These are phyloP conservation scores for Arge pagana DNA, from an alignment of 2,888 invertebrate species.

Conservation along the genomic window DNA sequence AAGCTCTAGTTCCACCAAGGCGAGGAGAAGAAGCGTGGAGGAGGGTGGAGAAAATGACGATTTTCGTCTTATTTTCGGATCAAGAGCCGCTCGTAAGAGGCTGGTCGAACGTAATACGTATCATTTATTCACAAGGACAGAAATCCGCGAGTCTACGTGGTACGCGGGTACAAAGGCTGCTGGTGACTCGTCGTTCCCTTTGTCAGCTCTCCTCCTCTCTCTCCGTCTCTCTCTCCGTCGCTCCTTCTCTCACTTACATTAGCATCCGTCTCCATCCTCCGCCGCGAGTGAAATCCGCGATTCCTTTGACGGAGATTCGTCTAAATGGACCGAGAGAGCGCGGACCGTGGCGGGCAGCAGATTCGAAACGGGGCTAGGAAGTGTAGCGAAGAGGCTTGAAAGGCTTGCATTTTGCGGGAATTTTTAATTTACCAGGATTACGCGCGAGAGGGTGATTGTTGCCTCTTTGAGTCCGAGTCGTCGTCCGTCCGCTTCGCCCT, in stretches of 20 bases:
- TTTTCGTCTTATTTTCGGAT: too few species aligned
- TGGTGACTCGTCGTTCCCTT: background rate
- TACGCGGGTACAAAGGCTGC: slow-evolving; percentile 5
- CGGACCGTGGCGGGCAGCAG: slow-evolving; percentile 10
- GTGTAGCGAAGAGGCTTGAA: slow-evolving; percentile 25
- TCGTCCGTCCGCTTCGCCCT: slow-evolving; percentile 2
- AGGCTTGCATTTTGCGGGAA: slow-evolving; percentile 39
- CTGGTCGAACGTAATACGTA: slow-evolving; percentile 56
- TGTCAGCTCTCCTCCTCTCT: background rate
- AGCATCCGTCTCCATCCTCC: slow-evolving; percentile 11
- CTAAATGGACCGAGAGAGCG: slow-evolving; percentile 50
- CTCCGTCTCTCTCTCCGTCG: background rate
- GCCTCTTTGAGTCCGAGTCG: slow-evolving; percentile 16
- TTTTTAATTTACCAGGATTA: slow-evolving; percentile 57
- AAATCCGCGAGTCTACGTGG: slow-evolving; percentile 41
- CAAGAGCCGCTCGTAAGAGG: too few species aligned
- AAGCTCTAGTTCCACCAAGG: too few species aligned
- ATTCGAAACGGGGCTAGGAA: slow-evolving; percentile 32
- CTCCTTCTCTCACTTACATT: background rate
- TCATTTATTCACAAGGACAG: slow-evolving; percentile 59
- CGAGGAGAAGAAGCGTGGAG: too few species aligned
- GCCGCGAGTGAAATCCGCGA: slow-evolving; percentile 46
- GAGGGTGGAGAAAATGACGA: too few species aligned
- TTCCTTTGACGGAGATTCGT: slow-evolving; percentile 59
- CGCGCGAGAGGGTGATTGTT: slow-evolving; percentile 22